phyloP scores from a whole-genome alignment of 2,888 invertebrate genomes.

The Tanytarsus gracilentus region DNA sequence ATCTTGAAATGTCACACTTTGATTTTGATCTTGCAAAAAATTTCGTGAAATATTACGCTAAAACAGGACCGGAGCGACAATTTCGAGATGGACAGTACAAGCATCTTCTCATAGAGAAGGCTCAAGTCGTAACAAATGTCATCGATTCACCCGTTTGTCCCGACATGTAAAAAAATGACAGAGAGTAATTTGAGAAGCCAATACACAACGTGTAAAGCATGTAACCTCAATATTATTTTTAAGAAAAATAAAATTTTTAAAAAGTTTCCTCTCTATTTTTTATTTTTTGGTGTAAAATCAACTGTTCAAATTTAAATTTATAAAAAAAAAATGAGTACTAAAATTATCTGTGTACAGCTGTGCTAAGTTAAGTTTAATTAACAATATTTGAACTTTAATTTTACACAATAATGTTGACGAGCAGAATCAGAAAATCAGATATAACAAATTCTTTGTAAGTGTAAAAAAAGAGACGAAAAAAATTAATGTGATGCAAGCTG shows the following conservation, averaged over 20 bases:
- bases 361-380: no score
- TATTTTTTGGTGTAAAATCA: no score
- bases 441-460: no score
- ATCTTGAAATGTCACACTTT: slow-evolving; percentile 59
- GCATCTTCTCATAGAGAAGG: neutral
- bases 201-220: no score
- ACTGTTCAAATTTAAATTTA: no score
- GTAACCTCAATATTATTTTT: neutral
- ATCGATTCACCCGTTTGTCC: slow-evolving; percentile 3
- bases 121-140: neutral
- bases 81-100: slow-evolving; percentile 37
- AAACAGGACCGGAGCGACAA: slow-evolving; percentile 50
- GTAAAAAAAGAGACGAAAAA: no score
- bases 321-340: no score
- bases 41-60: slow-evolving; percentile 55
- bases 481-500: slow-evolving; percentile 6
- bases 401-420: no score
- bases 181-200: neutral
- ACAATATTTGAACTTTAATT: no score
- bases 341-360: no score
- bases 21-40: slow-evolving; percentile 47
- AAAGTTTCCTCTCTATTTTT: no score
- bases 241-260: neutral
- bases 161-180: neutral
- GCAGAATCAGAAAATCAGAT: no score